These are phyloP conservation scores for Dolomedes plantarius DNA, from an alignment of 2,888 invertebrate species.

Conservation along the genomic window DNA sequence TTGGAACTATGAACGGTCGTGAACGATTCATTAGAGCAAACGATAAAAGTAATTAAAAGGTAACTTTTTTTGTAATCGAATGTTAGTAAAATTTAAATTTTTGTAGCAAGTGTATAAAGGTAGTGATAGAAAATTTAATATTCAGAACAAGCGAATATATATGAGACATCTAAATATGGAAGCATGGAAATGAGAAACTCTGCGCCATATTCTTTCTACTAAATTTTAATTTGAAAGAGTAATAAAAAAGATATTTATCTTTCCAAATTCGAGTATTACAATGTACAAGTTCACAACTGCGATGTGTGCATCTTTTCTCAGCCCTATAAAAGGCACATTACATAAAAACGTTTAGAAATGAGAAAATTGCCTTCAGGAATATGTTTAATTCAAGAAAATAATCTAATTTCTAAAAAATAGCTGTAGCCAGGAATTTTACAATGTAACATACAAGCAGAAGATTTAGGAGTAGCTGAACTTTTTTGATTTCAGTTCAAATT, in stretches of 20 bases:
- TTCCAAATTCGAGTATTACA: neutral
- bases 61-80: too few relatives aligned
- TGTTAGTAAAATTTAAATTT: neutral
- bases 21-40: too few relatives aligned
- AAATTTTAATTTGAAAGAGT: neutral
- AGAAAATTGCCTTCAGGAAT: too few relatives aligned
- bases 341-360: neutral
- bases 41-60: too few relatives aligned
- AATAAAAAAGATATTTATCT: conserved; percentile 3
- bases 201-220: neutral
- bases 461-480: too few relatives aligned
- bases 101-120: neutral
- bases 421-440: neutral
- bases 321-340: neutral
- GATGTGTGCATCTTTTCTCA: neutral
- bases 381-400: too few relatives aligned
- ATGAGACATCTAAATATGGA: conserved; percentile 6
- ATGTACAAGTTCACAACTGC: neutral
- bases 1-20: too few relatives aligned
- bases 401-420: too few relatives aligned
- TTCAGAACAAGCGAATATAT: neutral
- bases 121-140: conserved; percentile 13
- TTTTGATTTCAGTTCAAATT: too few relatives aligned
- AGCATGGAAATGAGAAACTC: neutral
- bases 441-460: conserved; percentile 1